phyloP scores from a whole-genome alignment of 2,797 vertebrate genomes.

The Remorina albescens region DNA sequence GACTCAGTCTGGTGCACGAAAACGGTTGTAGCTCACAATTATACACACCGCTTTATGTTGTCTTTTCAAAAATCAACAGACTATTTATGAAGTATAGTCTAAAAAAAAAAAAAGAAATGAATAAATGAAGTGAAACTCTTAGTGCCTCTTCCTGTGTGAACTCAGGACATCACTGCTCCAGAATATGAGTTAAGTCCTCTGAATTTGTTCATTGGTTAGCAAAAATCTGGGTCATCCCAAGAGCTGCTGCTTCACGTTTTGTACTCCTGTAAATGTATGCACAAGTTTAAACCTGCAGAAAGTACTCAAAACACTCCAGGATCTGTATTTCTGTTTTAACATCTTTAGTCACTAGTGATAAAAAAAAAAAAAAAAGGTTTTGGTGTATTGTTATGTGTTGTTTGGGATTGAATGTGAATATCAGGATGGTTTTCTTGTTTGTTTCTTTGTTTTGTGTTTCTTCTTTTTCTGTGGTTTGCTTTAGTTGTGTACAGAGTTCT shows the following conservation, averaged over 20 bases:
- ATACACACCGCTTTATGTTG: slow-evolving; percentile 20
- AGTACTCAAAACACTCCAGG: slow-evolving; percentile 44
- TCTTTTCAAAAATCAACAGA: slow-evolving; percentile 16
- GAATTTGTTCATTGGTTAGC: background rate
- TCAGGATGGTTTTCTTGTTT: slow-evolving; percentile 25
- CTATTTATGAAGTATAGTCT: slow-evolving; percentile 18
- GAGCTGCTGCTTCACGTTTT: slow-evolving; percentile 18
- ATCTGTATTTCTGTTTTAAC: no score
- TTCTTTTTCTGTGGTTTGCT: slow-evolving; percentile 44
- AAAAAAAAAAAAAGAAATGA: no score
- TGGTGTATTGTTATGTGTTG: no score
- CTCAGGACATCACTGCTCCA: slow-evolving; percentile 41
- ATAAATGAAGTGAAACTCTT: background rate
- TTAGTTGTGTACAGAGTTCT: slow-evolving; percentile 61
- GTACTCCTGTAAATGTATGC: slow-evolving; percentile 38
- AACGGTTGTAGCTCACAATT: background rate
- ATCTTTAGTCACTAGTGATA: no score
- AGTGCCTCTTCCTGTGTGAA: slow-evolving; percentile 57
- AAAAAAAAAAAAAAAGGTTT: no score
- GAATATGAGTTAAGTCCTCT: slow-evolving; percentile 8
- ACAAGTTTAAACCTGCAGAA: background rate
- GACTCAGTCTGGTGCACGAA: background rate
- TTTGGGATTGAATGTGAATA: background rate
- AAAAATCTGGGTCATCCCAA: no score
- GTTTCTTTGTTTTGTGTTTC: no score